Evolutionary conservation across 2,888 invertebrate species (phyloP), one percentile per base, ranked within the genome.

Genomic region (Apamea epomidion): DNA sequence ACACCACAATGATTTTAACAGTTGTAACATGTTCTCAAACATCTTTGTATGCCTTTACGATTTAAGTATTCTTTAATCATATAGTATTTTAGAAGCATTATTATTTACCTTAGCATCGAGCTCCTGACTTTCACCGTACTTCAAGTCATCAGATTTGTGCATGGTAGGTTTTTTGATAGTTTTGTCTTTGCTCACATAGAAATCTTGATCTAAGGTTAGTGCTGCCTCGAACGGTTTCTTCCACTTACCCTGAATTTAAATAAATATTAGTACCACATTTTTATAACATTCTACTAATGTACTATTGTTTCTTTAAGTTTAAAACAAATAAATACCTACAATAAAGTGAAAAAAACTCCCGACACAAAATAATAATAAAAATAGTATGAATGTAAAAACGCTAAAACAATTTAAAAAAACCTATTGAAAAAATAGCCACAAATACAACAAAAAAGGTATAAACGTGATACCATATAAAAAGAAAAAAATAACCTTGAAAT

Each of bases 81-180:
- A 14, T 32, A 32, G 6, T 16, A 25, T n/a, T 37, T 0, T 21
- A 48, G 0, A 48, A 62, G 10, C 12, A 51, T 6, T 48, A 64
- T 64, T 58, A n/a, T 64, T 74, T 91, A 96, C 96, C 94, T 96
- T 92, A 69, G 96, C 95, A 72, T 95, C 89, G 3, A 97, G 93
- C 85, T 93, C 94, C 3, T 76, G 8, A 83, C 94, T 94, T 64
- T 95, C 94, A 5, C 88, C 93, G 79, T 95, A 97, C 25, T 87
- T 91, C 88, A 95, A 98, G 29, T 96, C 93, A 6, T 92, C 95
- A 76, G 95, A 96, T 62, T 95, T 95, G 89, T 95, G 95, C 98
- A 99, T 98, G 95, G 98, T 98, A 14, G 98, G 97, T 3, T 98
- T 98, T 81, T 98, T 95, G 2, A 98, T 96, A 1, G 94, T 96